Evolutionary conservation across 2,888 invertebrate genomes (phyloP).

Genomic region (Drosophila infuscata): DNA sequence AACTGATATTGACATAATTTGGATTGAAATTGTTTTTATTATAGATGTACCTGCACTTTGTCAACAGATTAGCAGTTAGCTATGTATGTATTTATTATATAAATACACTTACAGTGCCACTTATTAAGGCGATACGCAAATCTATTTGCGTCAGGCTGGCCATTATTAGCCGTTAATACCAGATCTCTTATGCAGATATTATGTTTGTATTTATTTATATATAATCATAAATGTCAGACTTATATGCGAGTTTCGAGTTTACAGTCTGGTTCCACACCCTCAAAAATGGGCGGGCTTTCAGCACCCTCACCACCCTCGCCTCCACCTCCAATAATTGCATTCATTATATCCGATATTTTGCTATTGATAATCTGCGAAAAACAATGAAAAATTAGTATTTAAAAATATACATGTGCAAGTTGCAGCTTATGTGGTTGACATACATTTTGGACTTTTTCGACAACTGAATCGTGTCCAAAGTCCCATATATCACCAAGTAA

Average conservation of each 20-base stretch:
- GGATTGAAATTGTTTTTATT: slow-evolving; percentile 46
- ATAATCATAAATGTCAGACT: slow-evolving; percentile 35
- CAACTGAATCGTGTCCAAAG: slow-evolving; percentile 60
- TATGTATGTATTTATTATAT: slow-evolving; percentile 8
- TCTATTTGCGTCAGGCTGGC: slow-evolving; percentile 14
- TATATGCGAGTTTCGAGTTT: slow-evolving; percentile 42
- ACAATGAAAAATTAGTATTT: neutral
- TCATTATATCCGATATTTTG: slow-evolving; percentile 67
- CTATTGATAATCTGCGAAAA: slow-evolving; percentile 71
- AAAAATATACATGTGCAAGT: neutral
- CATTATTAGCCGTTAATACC: slow-evolving; percentile 17
- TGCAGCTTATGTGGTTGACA: neutral
- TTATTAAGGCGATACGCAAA: slow-evolving; percentile 34
- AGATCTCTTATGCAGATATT: neutral
- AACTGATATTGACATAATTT: slow-evolving; percentile 54
- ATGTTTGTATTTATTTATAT: slow-evolving; percentile 2
- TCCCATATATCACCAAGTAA: slow-evolving; percentile 80
- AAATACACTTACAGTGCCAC: slow-evolving; percentile 30
- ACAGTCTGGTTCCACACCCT: slow-evolving; percentile 81
- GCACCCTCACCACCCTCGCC: slow-evolving; percentile 53
- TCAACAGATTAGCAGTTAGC: slow-evolving; percentile 45
- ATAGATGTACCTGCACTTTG: slow-evolving; percentile 32
- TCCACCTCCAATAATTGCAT: slow-evolving; percentile 66
- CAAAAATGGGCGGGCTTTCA: slow-evolving; percentile 75
- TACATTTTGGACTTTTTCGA: slow-evolving; percentile 53